Conservation (phyloP, 1,140 invertebrate species). For the Ylistrum balloti region DNA sequence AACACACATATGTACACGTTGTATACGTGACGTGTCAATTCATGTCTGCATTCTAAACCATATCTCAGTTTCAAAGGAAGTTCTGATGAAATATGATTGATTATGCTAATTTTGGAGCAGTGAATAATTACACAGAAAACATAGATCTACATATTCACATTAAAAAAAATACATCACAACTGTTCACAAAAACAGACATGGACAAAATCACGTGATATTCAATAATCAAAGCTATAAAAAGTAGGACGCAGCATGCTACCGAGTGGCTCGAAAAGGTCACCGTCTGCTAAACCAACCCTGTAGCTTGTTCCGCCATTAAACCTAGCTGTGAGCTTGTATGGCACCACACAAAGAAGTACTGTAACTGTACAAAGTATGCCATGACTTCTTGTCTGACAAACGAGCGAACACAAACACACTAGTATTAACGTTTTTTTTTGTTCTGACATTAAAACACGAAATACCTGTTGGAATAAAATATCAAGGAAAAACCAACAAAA, state of each 20-base stretch:
- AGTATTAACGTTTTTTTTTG: too few relatives aligned
- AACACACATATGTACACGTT: not conserved
- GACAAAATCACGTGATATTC: not conserved
- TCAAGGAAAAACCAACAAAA: too few relatives aligned
- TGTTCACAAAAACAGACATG: not conserved
- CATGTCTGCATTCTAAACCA: not conserved
- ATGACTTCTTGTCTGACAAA: too few relatives aligned
- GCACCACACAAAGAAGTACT: not conserved
- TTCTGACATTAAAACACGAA: too few relatives aligned
- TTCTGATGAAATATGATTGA: not conserved
- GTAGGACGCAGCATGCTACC: slow-evolving; percentile 30
- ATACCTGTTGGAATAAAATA: too few relatives aligned
- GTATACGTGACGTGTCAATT: not conserved
- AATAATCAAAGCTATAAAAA: not conserved
- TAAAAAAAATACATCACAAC: too few relatives aligned
- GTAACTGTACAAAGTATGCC: not conserved
- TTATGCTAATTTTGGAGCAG: not conserved
- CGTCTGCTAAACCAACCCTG: not conserved
- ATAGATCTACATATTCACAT: not conserved
- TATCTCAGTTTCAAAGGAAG: not conserved
- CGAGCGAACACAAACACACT: too few relatives aligned
- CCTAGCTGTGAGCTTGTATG: not conserved
- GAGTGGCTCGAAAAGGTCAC: not conserved
- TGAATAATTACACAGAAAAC: not conserved
- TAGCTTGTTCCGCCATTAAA: slow-evolving; percentile 10